Evolutionary conservation across 2,113 vertebrate species (phyloP), one percentile per base, ranked within the genome.

Genomic region (Rhabdomys dilectus): DNA sequence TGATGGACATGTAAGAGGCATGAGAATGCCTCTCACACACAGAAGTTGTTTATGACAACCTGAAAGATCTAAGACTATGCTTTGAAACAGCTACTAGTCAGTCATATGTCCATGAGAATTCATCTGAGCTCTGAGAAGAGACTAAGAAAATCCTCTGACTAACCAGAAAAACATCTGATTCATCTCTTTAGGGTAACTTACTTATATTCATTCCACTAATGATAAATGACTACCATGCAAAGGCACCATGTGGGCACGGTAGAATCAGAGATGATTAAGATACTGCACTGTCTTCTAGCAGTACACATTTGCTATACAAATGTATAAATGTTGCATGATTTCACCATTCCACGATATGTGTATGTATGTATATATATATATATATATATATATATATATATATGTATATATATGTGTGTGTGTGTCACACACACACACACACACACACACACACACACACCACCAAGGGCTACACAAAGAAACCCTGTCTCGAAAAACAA

Each of bases 71-170:
- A 87, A 3, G 34, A 70, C 31, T 62, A 39, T 62, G 45, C 7
- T 88, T 60, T 94, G 91, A 24, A 82, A 70, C 1, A 87, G 53
- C 17, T 85, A 51, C 5, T 34, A 39, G 31, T 86, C 76, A 89
- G 42, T 95, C 89, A 80, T 39, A 81, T 36, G 76, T 90, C 17
- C 10, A 36, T 15, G 92, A 96, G 76, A 97, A 88, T 66, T 91
- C 88, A 91, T 22, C 51, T 34, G 31, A 66, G 15, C 80, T 75
- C 80, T 70, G 15, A 88, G 89, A 92, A 73, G 51, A 91, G 58
- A 88, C 24, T 91, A 58, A 97, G 88, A 81, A 95, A 94, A 64
- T 60, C 42, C 48, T 48, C 0, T 94, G 94, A 95, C 70, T 93
- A 78, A 91, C 72, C 24, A 90, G 73, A 17, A 95, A 91, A 66